Evolutionary conservation across 2,113 vertebrate genomes (phyloP), one percentile per base, ranked within the genome.

Genomic region (Microcebus murinus): DNA sequence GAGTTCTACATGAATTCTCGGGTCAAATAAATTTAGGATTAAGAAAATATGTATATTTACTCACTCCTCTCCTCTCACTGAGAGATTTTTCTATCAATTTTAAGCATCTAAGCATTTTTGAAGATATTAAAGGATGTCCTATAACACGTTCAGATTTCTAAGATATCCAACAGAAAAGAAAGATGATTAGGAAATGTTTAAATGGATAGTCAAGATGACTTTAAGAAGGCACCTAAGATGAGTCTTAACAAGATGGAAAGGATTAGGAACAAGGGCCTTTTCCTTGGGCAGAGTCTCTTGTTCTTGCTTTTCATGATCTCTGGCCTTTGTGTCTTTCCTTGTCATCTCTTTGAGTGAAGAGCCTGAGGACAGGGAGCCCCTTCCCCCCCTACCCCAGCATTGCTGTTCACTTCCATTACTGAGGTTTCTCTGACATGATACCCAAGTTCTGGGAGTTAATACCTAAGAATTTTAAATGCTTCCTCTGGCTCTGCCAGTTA

Each of bases 71-170:
- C 15, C 39, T 20, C 17, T 52, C 3, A 59, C 1, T 25, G 36
- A n/a, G 15, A 73, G 36, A n/a, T 94, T 96, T 94, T 94, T 31
- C 17, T 68, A 48, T 90, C 36, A 25, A 18, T 67, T 86, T 63
- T 71, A 55, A 8, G 8, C 11, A 55, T 88, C 18, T 70, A 25
- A 29, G 15, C 52, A 88, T 93, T 90, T 95, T 93, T 71, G 21
- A 59, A 82, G 23, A 70, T 57, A 1, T 63, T 79, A 67, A 96
- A 4, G 34, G 2, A 12, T 42, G 71, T 67, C 4, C 3, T 36
- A 34, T 93, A 45, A 65, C n/a, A 65, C 55, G 36, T 52, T 83
- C 79, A 5, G 77, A n/a, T 20, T 70, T 74, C 42, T 83, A 77
- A 85, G 45, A 55, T 84, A 2, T 27, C 48, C 39, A 93, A 12